A percentile compares a stretch with the other conserved stretches of the same genome.
phyloP scores from a whole-genome alignment of 1,140 invertebrate genomes.

The Catajapyx aquilonaris region DNA sequence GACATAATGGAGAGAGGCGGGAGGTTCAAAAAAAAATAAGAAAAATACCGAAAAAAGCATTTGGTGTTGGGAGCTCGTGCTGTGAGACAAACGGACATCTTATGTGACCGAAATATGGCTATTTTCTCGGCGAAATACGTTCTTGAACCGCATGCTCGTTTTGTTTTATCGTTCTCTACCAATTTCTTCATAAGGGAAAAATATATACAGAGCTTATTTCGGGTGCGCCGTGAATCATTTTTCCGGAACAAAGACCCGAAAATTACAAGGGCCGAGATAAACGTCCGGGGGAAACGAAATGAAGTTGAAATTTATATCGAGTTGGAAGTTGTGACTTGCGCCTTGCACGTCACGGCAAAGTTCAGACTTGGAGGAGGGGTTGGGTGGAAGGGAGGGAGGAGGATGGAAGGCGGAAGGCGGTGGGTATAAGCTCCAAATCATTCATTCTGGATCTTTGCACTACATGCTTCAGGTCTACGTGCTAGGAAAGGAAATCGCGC shows the following conservation, averaged over 20 bases:
- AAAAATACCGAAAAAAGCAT: background rate
- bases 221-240: background rate
- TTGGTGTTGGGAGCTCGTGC: background rate
- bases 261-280: background rate
- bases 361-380: too few relatives aligned
- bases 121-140: background rate
- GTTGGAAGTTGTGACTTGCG: background rate
- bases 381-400: too few relatives aligned
- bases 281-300: background rate
- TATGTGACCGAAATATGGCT: background rate
- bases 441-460: background rate
- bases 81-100: background rate
- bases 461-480: background rate
- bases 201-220: slow-evolving; percentile 1
- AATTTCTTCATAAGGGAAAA: background rate
- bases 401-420: background rate
- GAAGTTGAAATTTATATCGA: slow-evolving; percentile 1
- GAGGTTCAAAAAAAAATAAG: too few relatives aligned
- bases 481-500: background rate
- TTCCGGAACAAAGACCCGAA: slow-evolving; percentile 1
- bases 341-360: background rate
- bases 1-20: too few relatives aligned
- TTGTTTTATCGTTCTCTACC: background rate
- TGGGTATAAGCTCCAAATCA: background rate
- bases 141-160: background rate